Conservation (phyloP, 2,113 vertebrate genomes). For the Tragulus kanchil region DNA sequence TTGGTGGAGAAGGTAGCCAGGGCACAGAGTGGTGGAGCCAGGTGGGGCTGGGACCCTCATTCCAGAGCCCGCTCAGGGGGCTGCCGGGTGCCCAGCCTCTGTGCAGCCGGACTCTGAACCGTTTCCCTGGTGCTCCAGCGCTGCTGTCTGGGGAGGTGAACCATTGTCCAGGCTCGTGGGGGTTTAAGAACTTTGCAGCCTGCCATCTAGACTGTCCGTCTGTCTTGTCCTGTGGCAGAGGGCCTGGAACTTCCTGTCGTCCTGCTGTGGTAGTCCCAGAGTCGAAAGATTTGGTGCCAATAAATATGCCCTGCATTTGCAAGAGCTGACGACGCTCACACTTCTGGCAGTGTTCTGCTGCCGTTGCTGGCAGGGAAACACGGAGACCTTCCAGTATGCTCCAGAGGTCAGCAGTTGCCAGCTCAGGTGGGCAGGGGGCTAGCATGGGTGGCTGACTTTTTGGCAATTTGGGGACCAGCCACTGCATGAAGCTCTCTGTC, state of each 20-base stretch:
- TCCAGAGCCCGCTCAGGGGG: not conserved
- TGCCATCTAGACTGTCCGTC: not conserved
- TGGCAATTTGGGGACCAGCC: not conserved
- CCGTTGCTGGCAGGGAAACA: not conserved
- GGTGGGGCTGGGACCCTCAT: not conserved
- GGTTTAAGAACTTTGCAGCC: not conserved
- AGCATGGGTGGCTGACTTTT: not conserved
- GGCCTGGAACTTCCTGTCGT: not conserved
- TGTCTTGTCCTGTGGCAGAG: not conserved
- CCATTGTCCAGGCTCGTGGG: not conserved
- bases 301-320: not conserved
- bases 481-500: not conserved
- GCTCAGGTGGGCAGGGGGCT: not conserved
- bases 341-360: not conserved
- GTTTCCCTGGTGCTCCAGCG: no score
- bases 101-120: no score
- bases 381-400: not conserved
- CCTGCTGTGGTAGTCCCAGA: not conserved
- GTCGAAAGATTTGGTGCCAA: not conserved
- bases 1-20: not conserved
- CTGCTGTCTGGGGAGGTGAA: not conserved
- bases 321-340: not conserved
- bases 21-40: not conserved
- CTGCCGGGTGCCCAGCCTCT: fast-evolving
- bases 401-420: not conserved